Evolutionary conservation across 2,888 invertebrate genomes (phyloP).

Genomic region (Myopa testacea): DNA sequence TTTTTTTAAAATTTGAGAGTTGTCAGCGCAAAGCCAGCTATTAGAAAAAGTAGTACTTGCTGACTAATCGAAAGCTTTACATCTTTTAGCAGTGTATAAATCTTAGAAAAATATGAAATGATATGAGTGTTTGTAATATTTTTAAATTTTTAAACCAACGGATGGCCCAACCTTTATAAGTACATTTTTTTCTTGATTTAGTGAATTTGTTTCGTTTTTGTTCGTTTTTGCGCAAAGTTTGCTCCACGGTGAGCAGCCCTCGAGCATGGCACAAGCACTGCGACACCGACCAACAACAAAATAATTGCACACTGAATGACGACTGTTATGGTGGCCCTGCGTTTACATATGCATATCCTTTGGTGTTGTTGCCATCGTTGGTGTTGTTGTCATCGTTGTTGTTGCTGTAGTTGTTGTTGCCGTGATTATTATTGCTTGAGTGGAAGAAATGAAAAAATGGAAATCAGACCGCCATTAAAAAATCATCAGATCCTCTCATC

Average conservation of each 20-base stretch:
- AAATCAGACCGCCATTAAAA: slow-evolving; percentile 51
- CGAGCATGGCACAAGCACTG: background rate
- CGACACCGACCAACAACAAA: slow-evolving; percentile 28
- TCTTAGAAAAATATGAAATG: too few relatives aligned
- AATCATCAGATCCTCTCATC: slow-evolving; percentile 42
- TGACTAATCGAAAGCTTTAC: too few relatives aligned
- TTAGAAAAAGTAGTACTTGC: too few relatives aligned
- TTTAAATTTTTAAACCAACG: too few relatives aligned
- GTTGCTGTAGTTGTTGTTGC: slow-evolving; percentile 41
- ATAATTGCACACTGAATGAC: slow-evolving; percentile 41
- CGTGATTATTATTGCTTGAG: slow-evolving; percentile 53
- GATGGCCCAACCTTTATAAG: too few relatives aligned
- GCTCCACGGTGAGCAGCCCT: slow-evolving; percentile 22
- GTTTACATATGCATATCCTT: slow-evolving; percentile 38
- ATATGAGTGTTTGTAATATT: too few relatives aligned
- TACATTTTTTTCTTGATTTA: too few relatives aligned
- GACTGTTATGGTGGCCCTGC: slow-evolving; percentile 39
- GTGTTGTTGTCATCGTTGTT: slow-evolving; percentile 30
- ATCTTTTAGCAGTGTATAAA: too few relatives aligned
- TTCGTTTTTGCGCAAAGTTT: background rate
- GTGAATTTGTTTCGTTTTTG: too few relatives aligned
- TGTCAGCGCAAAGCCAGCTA: too few relatives aligned
- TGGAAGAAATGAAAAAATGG: slow-evolving; percentile 50
- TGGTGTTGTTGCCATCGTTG: slow-evolving; percentile 33
- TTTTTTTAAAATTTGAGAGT: too few relatives aligned